Base-by-base conservation (phyloP, 2,888 invertebrate species). In the Ommatoiulus sabulosus region DNA sequence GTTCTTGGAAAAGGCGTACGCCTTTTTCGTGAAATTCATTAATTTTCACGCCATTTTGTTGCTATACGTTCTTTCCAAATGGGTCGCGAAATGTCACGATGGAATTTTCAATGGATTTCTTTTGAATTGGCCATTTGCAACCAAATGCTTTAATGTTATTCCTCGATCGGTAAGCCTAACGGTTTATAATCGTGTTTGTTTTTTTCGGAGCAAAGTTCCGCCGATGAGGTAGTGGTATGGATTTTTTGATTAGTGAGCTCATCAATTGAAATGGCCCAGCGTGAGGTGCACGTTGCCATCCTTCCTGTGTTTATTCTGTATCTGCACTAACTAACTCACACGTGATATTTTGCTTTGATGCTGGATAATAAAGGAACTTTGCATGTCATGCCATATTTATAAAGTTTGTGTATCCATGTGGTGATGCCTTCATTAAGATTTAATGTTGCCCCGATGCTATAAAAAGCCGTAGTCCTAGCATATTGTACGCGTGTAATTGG, bases 371-470 rank as follows among this genome's bases (percentile, higher is more conserved):
- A 48, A 86, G 44, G 86, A 86, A 86, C 20, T 44, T 86, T 48
- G 44, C 86, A 86, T 86, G 46, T 86, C 86, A 44, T 86, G 86
- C 48, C 86, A 86, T 86, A 86, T 86, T 44, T 86, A 86, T 86
- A 86, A 24, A 80, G 35, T 80, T 35, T 43, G 15, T 80, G 80
- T 80, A 80, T 80, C 80, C 80, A 80, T 80, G 35, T 80, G 80
- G 80, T 80, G 80, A 80, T 80, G 80, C 80, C 80, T 80, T 80
- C 80, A 80, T 80, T 80, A 80, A 80, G 80, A 80, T 80, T 80
- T 80, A 80, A 80, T 80, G 80, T 80, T 80, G 80, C 80, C 80
- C 80, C 35, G 35, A 80, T 80, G 35, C 80, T 80, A 80, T 80
- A 80, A 80, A 80, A 80, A 80, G 72, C 80, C 80, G 12, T 80